Base-by-base conservation (phyloP, 2,113 vertebrate genomes). In the Ramphastos sulfuratus region DNA sequence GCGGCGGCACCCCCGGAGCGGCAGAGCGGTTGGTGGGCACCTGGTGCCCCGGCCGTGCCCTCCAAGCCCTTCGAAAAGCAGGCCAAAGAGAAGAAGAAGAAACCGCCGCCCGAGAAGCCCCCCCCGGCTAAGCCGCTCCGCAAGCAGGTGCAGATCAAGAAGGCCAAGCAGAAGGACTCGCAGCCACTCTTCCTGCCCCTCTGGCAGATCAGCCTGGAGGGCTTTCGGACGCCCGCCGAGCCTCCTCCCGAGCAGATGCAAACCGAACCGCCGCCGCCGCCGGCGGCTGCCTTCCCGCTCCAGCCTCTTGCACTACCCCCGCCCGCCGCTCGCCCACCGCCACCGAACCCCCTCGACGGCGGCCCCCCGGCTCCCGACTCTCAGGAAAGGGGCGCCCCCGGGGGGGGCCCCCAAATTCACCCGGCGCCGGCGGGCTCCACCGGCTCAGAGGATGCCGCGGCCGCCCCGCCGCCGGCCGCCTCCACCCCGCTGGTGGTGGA, bases 141-240 rank as follows among this genome's bases (percentile, higher is more conserved):
- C 33, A 99, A 99, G 92, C 98, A 98, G 85, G 97, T 99, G 93
- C 97, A 99, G 90, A 99, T 99, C 96, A 99, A 99, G 93, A 99
- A 98, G 91, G 95, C 98, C 11, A 99, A 98, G 98, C 98, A 98
- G 71, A 99, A 99, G 96, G 98, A 99, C 77, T 97, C 98, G 2
- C 97, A 98, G 92, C 98, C 98, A 35, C 98, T 98, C 93, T 99
- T 99, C 97, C 97, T 97, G 52, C 99, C 99, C 60, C 96, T 98
- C 60, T 96, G 79, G 93, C 99, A 99, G 94, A 99, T 99, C 46
- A 66, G 95, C 87, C 65, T 98, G 89, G 98, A 98, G 84, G 98
- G 98, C 83, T 87, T 97, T 72, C 95, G 97, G 70, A 46, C 54
- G 14, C 89, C 86, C 12, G 19, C 87, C 4, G 92, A 96, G 73